Evolutionary conservation across 2,797 vertebrate genomes (phyloP).

Genomic region (Alca torda): DNA sequence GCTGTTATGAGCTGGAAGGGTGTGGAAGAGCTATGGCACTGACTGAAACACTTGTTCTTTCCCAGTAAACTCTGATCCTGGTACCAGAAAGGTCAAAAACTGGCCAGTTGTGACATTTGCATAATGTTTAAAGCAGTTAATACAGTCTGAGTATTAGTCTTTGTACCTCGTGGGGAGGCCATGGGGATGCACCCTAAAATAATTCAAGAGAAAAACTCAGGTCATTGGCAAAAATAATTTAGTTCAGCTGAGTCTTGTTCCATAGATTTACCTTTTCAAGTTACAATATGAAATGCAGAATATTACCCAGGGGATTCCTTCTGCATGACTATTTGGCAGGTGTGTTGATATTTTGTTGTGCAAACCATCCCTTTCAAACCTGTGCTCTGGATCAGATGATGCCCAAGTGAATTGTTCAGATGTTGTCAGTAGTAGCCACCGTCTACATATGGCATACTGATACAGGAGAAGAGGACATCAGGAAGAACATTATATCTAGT

Average conservation of each 20-base stretch:
- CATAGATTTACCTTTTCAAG: background rate
- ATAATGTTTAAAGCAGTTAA: constrained; percentile 43
- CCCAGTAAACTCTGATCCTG: constrained; percentile 18
- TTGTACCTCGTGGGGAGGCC: accelerated
- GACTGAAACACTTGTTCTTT: constrained; percentile 35
- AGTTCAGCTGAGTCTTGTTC: background rate
- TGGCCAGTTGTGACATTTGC: constrained; percentile 28
- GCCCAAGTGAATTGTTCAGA: background rate
- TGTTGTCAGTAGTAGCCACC: background rate
- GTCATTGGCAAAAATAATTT: background rate
- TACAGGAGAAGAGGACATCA: accelerated
- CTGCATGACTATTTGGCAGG: background rate
- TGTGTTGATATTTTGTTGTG: background rate
- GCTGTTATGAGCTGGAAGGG: background rate
- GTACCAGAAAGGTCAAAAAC: constrained; percentile 43
- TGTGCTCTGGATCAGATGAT: background rate
- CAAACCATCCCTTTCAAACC: background rate
- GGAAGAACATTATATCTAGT: background rate
- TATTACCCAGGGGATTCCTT: background rate
- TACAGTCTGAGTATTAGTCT: constrained; percentile 1
- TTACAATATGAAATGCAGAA: background rate
- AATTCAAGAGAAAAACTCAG: background rate
- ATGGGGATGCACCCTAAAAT: background rate
- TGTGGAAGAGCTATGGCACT: constrained; percentile 3
- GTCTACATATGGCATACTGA: background rate